Evolutionary conservation across 1,140 invertebrate genomes (phyloP), one percentile per base, ranked within the genome.

Genomic region (Portunus trituberculatus): DNA sequence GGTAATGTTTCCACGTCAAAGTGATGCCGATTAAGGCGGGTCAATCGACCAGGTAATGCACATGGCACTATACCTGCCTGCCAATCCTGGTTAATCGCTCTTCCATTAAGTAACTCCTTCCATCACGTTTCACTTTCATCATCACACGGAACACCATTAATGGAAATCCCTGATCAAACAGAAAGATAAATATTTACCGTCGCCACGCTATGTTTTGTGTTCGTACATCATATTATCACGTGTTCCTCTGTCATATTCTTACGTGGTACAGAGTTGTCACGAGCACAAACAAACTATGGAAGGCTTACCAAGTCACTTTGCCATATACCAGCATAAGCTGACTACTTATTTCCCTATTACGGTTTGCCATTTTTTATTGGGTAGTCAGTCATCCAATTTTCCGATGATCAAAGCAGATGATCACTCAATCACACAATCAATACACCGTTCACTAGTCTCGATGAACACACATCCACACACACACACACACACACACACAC

Each of bases 341-440:
- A 8, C 20, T n/a, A 76, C 67, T n/a, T 25, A n/a, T 20, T n/a
- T 2, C 16, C 3, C 67, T 76, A n/a, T 76, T 76, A n/a, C 67
- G 20, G 0, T 76, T 12, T 7, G 67, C 67, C 16, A 76, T n/a
- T 76, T 76, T 76, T 25, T n/a, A n/a, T 76, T 76, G 4, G 67
- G 20, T 25, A 76, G 20, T 76, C 67, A 76, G 20, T 76, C 67
- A 76, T n/a, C 67, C 67, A 76, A 76, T 76, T 76, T 76, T 76
- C 67, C 67, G 67, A 76, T 76, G 67, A 76, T 76, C 67, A 76
- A 76, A 76, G 67, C 67, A 76, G 67, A 76, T 76, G 67, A n/a
- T 76, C 67, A 76, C 67, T 76, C 67, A 76, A 76, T 76, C 67
- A 76, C 67, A 8, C 67, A 76, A 76, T 76, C 67, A 76, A 76